These are phyloP conservation scores for Napeogenes sylphis DNA, from an alignment of 2,888 invertebrate species.

Conservation along the genomic window DNA sequence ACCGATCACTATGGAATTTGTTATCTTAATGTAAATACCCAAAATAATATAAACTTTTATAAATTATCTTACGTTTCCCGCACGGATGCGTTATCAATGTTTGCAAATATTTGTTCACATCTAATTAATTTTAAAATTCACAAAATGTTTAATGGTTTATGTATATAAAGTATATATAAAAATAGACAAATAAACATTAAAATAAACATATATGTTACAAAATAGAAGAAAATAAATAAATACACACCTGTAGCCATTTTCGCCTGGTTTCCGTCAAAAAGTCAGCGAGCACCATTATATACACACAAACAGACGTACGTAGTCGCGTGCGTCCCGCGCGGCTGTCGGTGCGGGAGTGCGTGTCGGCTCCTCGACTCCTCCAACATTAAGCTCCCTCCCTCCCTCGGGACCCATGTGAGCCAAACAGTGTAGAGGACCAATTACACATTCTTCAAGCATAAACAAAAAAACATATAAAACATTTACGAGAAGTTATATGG, in stretches of 20 bases:
- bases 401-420: conserved; percentile 3
- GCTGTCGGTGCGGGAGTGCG: conserved; percentile 46
- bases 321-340: conserved; percentile 39
- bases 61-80: conserved; percentile 12
- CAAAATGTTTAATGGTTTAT: too few relatives aligned
- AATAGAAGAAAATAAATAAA: conserved; percentile 10
- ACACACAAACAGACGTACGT: conserved; percentile 15
- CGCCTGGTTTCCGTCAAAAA: conserved; percentile 68
- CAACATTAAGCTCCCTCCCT: neutral
- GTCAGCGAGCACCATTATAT: conserved; percentile 64
- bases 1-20: conserved; percentile 9
- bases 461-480: neutral
- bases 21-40: conserved; percentile 15
- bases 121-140: neutral
- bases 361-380: neutral
- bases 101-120: neutral
- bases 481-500: too few relatives aligned
- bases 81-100: conserved; percentile 1
- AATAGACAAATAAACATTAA: conserved; percentile 7
- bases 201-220: conserved; percentile 10
- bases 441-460: neutral
- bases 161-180: neutral
- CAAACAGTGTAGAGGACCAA: neutral
- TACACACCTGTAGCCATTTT: conserved; percentile 65
- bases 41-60: conserved; percentile 9